Evolutionary conservation across 2,888 invertebrate genomes (phyloP), one percentile per base, ranked within the genome.

Genomic region (Lissonota sp.): DNA sequence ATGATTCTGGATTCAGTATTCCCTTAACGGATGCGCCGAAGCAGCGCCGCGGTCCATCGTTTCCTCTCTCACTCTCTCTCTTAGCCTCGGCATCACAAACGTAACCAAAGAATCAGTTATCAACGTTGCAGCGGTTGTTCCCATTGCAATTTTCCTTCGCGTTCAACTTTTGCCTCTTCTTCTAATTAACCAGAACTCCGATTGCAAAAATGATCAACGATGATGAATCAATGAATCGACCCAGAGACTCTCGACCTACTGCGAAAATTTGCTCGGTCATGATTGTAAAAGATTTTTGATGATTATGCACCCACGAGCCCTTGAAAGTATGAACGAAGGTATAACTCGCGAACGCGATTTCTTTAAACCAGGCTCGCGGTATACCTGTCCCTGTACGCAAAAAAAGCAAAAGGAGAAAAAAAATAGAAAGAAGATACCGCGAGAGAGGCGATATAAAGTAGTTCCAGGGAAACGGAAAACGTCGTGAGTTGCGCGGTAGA

Each of bases 1-100:
- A 91, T 89, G 88, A 88, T 82, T 83, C 81, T 82, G 85, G 87
- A 88, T 87, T 87, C 87, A 78, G 85, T 83, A 86, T 85, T 84
- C 86, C 86, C 87, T 88, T 83, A 82, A 84, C 77, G 86, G 84
- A 79, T 70, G 81, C 71, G 62, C 72, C 46, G 79, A 69, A 49
- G 75, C 62, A 78, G 74, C 62, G 76, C 73, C 26, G 26, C 26
- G 67, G 67, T 53, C 53, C 73, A 49, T 49, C 63, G 57, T 66
- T 57, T 42, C 67, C 60, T 55, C 8, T 49, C 53, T 62, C 37
- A 67, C 66, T 60, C 7, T 55, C 46, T 74, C 64, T 58, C 10
- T 55, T 26, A 26, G 3, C 51, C 67, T 62, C 60, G 60, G n/a
- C 49, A 6, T 42, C 40, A 53, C 51, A 66, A 62, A 63, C 39